Percentiles rank a stretch among this genome's conserved stretches.
These are phyloP conservation scores for Portevinia maculata DNA, from an alignment of 2,888 invertebrate genomes.

Conservation along the genomic window DNA sequence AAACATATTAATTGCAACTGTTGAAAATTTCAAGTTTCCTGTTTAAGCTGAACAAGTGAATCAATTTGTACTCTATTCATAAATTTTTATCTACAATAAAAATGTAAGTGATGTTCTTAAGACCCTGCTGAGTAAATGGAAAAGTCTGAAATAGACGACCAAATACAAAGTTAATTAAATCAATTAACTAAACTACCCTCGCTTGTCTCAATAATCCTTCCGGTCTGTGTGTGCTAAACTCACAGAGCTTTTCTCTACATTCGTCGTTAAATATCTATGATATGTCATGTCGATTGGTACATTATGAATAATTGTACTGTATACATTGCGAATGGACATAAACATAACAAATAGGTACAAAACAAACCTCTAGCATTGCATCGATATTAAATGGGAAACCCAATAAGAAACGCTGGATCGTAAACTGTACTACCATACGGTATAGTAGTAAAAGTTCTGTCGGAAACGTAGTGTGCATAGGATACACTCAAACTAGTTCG, in stretches of 20 bases:
- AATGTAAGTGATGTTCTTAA: background rate
- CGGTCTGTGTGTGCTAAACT: constrained; percentile 14
- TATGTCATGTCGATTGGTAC: too few relatives aligned
- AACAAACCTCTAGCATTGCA: constrained; percentile 15
- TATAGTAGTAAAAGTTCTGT: background rate
- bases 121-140: background rate
- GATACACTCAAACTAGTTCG: background rate
- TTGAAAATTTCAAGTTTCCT: too few relatives aligned
- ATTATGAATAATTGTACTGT: too few relatives aligned
- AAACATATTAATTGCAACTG: too few relatives aligned
- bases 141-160: constrained; percentile 4
- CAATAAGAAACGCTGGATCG: constrained; percentile 38
- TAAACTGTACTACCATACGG: constrained; percentile 13
- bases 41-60: too few relatives aligned
- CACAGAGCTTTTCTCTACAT: constrained; percentile 2
- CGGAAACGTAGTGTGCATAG: constrained; percentile 12
- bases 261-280: constrained; percentile 9
- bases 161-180: constrained; percentile 1
- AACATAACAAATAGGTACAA: constrained; percentile 5
- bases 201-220: background rate
- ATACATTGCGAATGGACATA: too few relatives aligned
- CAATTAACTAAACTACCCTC: constrained; percentile 8
- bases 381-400: constrained; percentile 45
- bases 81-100: too few relatives aligned
- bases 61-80: too few relatives aligned